phyloP scores from a whole-genome alignment of 2,888 invertebrate genomes.

The Calameuta pallipes region DNA sequence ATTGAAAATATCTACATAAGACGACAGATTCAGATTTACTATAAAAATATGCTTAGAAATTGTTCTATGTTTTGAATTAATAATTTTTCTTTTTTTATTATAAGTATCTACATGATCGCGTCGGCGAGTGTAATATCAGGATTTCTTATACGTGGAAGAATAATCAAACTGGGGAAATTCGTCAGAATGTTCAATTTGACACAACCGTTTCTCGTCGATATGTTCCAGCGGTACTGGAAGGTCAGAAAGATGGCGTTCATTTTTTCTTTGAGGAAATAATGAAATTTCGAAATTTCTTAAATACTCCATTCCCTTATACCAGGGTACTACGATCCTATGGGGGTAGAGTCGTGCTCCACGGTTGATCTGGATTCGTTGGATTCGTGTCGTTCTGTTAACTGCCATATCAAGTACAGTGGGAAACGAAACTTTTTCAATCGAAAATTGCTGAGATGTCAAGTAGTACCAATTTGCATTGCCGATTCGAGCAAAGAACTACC shows the following conservation, averaged over 20 bases:
- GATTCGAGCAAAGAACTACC: conserved; percentile 52
- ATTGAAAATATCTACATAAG: background rate
- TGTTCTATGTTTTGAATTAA: background rate
- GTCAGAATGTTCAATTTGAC: conserved; percentile 31
- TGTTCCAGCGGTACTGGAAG: conserved; percentile 33
- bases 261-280: background rate
- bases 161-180: conserved; percentile 32
- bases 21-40: background rate
- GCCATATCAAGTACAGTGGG: conserved; percentile 70
- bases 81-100: background rate
- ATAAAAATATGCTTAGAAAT: background rate
- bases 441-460: conserved; percentile 47
- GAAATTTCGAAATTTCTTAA: background rate
- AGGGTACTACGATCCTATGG: conserved; percentile 32
- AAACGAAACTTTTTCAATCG: conserved; percentile 67
- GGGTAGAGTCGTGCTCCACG: conserved; percentile 39
- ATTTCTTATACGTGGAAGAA: conserved; percentile 27
- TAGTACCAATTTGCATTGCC: conserved; percentile 60
- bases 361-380: conserved; percentile 67
- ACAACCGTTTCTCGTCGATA: conserved; percentile 25
- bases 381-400: conserved; percentile 69
- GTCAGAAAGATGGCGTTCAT: conserved; percentile 15
- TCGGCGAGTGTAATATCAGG: conserved; percentile 35
- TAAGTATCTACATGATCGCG: conserved; percentile 39
- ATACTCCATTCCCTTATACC: background rate